These are phyloP conservation scores for Melolontha melolontha DNA, from an alignment of 2,888 invertebrate species.

Conservation along the genomic window DNA sequence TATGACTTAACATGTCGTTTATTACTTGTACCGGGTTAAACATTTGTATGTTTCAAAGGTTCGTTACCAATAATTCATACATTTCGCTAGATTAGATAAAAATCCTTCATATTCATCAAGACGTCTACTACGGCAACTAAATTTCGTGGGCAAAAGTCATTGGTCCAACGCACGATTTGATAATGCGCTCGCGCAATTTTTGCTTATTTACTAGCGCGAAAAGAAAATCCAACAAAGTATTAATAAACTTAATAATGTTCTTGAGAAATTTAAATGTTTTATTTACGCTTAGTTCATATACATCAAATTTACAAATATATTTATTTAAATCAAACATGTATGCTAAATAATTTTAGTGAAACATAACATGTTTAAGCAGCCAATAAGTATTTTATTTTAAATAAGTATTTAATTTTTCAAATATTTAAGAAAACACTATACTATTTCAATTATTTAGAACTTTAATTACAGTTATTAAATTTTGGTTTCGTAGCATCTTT, in stretches of 20 bases:
- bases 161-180: constrained; percentile 62
- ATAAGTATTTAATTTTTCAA: too few relatives aligned
- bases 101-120: constrained; percentile 48
- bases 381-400: too few relatives aligned
- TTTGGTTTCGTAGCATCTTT: too few relatives aligned
- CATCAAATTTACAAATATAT: too few relatives aligned
- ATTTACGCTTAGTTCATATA: too few relatives aligned
- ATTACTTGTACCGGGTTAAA: constrained; percentile 63
- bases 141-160: constrained; percentile 67
- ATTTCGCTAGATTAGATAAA: constrained; percentile 41
- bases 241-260: too few relatives aligned
- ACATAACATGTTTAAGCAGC: too few relatives aligned
- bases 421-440: too few relatives aligned
- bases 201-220: constrained; percentile 8
- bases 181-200: constrained; percentile 44
- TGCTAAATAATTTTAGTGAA: too few relatives aligned
- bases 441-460: too few relatives aligned
- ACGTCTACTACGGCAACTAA: constrained; percentile 51
- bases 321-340: too few relatives aligned
- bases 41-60: constrained; percentile 43
- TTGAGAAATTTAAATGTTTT: background rate
- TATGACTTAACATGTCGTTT: constrained; percentile 69
- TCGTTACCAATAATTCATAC: constrained; percentile 34
- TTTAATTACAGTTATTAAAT: too few relatives aligned
- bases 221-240: background rate